Conservation (phyloP, 2,888 invertebrate genomes). For the Polia nebulosa region DNA sequence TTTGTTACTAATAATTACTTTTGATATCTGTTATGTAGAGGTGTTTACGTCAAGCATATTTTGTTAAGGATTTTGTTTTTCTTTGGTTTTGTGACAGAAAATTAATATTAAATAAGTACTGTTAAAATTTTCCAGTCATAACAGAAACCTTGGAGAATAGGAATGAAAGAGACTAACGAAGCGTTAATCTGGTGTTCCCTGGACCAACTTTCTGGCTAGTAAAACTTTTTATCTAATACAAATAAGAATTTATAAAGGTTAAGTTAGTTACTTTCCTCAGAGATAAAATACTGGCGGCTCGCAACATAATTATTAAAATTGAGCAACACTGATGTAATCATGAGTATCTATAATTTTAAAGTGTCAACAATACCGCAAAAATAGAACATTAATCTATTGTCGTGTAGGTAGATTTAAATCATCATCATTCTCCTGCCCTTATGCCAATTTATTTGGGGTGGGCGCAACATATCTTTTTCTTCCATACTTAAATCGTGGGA, state of each 20-base stretch:
- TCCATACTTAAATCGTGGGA: too few relatives aligned
- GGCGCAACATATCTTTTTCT: too few relatives aligned
- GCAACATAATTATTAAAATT: constrained; percentile 4
- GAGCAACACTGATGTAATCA: constrained; percentile 11
- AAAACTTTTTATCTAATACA: too few relatives aligned
- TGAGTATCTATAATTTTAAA: background rate
- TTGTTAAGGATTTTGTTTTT: constrained; percentile 2
- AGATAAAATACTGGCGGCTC: too few relatives aligned
- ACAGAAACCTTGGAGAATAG: background rate
- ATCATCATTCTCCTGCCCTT: too few relatives aligned
- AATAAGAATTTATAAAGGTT: too few relatives aligned
- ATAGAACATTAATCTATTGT: background rate
- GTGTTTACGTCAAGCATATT: constrained; percentile 7
- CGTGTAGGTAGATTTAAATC: too few relatives aligned
- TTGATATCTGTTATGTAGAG: background rate
- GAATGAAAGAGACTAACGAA: background rate
- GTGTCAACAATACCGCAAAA: background rate
- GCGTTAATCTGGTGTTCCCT: background rate
- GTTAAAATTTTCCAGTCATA: too few relatives aligned
- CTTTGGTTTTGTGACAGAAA: background rate
- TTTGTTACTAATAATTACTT: background rate
- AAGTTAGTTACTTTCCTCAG: too few relatives aligned
- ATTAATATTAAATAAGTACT: too few relatives aligned
- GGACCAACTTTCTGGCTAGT: too few relatives aligned
- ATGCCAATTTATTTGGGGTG: too few relatives aligned